Evolutionary conservation across 2,113 vertebrate species (phyloP), one percentile per base, ranked within the genome.

Genomic region (Cranoglanis bouderius): DNA sequence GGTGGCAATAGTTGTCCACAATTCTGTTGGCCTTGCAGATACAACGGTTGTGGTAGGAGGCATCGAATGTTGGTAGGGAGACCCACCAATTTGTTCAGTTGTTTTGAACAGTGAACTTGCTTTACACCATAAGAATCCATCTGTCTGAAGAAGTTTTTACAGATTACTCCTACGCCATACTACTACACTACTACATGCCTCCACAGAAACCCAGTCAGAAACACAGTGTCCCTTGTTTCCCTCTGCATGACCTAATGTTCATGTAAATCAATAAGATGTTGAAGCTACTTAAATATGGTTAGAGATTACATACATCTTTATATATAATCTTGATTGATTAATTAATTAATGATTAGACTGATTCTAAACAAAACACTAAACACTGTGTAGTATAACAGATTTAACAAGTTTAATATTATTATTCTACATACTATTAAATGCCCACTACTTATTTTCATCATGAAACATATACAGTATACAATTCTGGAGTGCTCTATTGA

Each of bases 151-250:
- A 51, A 8, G 13, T 57, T 75, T 75, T 59, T 14, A 26, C 14
- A 29, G 24, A 24, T 72, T 70, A 72, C 46, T 35, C 46, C 12
- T 38, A 14, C 3, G 6, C 43, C 49, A 3, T 65, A 53, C 38
- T 46, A 19, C 1, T 18, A 35, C 3, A 4, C n/a, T 35, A 40
- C 51, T 32, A 46, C 18, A 67, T 38, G 67, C 70, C 12, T 74
- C 32, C 49, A 51, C 43, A 51, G 63, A 85, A 85, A 70, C 82
- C 43, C 3, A 46, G n/a, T n/a, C 46, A 74, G 49, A 74, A 85
- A 74, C 84, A 75, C 49, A 19, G 9, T 32, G 51, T 55, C 35
- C 3, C 2, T 75, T 43, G 72, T 75, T 75, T 72, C 49, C 21
- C 29, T 49, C 2, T 51, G 40, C 57, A 49, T 84, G 9, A 29